Conservation (phyloP, 1,140 invertebrate species). For the Tetramorium alpestre region DNA sequence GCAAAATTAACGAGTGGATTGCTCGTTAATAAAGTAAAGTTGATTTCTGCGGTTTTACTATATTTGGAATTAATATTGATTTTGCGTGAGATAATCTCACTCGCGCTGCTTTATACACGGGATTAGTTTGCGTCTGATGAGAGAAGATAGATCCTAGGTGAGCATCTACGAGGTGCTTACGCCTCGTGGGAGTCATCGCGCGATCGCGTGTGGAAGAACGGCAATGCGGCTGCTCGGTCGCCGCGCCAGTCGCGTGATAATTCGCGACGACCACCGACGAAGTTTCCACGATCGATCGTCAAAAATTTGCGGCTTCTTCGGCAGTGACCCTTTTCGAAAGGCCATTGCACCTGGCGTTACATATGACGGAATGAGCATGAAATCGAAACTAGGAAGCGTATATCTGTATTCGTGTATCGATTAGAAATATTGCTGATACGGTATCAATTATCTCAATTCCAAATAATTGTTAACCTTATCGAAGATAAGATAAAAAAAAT, state of each 20-base stretch:
- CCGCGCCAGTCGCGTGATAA: slow-evolving; percentile 67
- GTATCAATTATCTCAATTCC: background rate
- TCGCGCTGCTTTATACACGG: background rate
- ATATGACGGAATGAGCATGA: slow-evolving; percentile 1
- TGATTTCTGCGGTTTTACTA: background rate
- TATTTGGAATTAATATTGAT: background rate
- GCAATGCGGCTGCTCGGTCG: slow-evolving; percentile 53
- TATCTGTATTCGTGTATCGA: background rate
- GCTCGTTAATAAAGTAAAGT: background rate
- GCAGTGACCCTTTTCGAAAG: slow-evolving; percentile 46
- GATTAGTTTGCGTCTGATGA: background rate
- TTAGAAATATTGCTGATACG: background rate
- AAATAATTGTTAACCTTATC: background rate
- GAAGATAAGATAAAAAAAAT: background rate
- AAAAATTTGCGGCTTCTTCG: slow-evolving; percentile 64
- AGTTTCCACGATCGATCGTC: slow-evolving; percentile 73
- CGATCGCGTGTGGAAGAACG: slow-evolving; percentile 64
- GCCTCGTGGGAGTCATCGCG: slow-evolving; percentile 49
- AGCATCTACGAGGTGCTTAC: slow-evolving; percentile 38
- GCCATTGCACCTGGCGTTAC: slow-evolving; percentile 21
- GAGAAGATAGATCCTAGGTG: slow-evolving; percentile 26
- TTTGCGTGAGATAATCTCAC: background rate
- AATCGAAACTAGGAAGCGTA: background rate
- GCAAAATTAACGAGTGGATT: background rate
- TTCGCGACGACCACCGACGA: slow-evolving; percentile 70